Conservation (phyloP, 1,140 invertebrate species). For the Vanessa atalanta region DNA sequence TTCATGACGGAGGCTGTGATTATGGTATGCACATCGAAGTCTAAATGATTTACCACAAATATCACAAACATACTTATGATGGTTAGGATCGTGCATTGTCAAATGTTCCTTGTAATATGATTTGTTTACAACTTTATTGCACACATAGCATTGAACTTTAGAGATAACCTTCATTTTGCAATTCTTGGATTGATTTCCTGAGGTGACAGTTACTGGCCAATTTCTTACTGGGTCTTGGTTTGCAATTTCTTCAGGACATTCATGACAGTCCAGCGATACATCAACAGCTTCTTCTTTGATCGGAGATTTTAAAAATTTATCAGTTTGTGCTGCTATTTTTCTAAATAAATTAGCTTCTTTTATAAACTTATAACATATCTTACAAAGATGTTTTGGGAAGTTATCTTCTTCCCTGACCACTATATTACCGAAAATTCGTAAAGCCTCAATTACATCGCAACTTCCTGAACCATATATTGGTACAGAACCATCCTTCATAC, state of each 20-base stretch:
- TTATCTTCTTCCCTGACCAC: conserved; percentile 48
- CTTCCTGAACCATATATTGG: conserved; percentile 45
- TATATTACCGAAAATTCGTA: conserved; percentile 48
- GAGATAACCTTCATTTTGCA: conserved; percentile 40
- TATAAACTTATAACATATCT: conserved; percentile 52
- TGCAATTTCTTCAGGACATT: conserved; percentile 30
- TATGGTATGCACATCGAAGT: conserved; percentile 66
- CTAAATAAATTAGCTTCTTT: conserved; percentile 53
- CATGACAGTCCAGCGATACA: conserved; percentile 24
- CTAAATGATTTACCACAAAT: conserved; percentile 73
- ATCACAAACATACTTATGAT: conserved; percentile 70
- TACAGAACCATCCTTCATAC: conserved; percentile 47
- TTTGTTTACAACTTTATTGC: conserved; percentile 63
- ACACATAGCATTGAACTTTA: conserved; percentile 65
- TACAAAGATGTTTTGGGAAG: conserved; percentile 55
- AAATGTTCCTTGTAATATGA: conserved; percentile 68
- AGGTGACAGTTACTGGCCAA: conserved; percentile 5
- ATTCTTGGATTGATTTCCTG: conserved; percentile 38
- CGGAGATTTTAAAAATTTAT: conserved; percentile 42
- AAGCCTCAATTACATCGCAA: conserved; percentile 46
- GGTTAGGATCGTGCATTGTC: conserved; percentile 69
- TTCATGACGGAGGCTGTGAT: conserved; percentile 65
- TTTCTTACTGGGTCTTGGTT: conserved; percentile 28
- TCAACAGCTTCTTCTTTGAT: conserved; percentile 43
- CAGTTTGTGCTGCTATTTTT: conserved; percentile 48